A percentile compares a stretch with the other conserved stretches of the same genome.
phyloP scores from a whole-genome alignment of 2,888 invertebrate genomes.

The Mythimna ferrago region DNA sequence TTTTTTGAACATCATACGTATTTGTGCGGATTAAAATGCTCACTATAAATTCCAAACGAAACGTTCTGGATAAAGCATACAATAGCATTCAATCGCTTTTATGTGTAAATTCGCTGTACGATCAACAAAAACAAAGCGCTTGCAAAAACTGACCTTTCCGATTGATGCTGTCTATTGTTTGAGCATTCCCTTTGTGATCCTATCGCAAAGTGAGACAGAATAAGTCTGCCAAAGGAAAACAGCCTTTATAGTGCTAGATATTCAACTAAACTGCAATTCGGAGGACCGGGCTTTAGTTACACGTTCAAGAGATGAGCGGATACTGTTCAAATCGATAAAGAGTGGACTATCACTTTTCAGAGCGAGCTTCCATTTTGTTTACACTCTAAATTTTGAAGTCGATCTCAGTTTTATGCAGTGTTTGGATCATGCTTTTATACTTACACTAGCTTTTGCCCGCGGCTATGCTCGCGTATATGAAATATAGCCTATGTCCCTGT shows the following conservation, averaged over 20 bases:
- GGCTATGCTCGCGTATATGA: no score
- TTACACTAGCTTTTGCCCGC: no score
- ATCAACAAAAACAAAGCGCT: conserved; percentile 26
- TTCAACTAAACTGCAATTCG: conserved; percentile 15
- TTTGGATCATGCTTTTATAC: no score
- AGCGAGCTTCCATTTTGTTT: not conserved
- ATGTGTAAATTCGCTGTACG: not conserved
- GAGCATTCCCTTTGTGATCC: conserved; percentile 30
- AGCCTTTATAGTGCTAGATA: not conserved
- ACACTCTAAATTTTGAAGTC: not conserved
- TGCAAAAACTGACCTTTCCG: conserved; percentile 27
- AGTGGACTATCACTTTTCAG: conserved; percentile 4
- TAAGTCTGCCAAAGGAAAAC: not conserved
- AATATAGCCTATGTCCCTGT: no score
- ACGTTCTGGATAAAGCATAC: not conserved
- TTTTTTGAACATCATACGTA: not conserved
- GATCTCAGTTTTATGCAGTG: not conserved
- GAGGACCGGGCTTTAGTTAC: not conserved
- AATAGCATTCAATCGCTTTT: not conserved
- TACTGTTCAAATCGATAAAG: not conserved
- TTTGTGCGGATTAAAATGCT: no score
- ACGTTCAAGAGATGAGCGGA: not conserved
- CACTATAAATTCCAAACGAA: conserved; percentile 1
- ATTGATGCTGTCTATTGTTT: conserved; percentile 12
- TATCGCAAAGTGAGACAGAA: conserved; percentile 9